Conservation (phyloP, 2,113 vertebrate species). For the Cyanoliseus patagonus region DNA sequence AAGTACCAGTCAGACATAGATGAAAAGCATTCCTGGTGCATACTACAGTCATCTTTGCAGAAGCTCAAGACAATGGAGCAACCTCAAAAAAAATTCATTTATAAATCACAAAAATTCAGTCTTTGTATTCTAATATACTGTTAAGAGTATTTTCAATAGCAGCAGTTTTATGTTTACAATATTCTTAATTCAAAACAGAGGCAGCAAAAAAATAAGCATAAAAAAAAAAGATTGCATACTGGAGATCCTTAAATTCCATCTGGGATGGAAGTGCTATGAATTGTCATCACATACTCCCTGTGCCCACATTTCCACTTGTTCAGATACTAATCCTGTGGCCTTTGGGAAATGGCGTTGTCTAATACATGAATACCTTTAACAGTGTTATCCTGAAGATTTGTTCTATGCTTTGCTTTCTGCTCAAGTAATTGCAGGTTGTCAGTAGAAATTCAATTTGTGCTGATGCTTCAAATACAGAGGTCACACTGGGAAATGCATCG, state of each 20-base stretch:
- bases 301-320: background rate
- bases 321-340: background rate
- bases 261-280: background rate
- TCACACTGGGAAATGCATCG: background rate
- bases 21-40: background rate
- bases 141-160: background rate
- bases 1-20: background rate
- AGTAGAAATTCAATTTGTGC: conserved; percentile 3
- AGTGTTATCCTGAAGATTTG: background rate
- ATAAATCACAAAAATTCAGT: background rate
- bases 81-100: background rate
- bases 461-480: background rate
- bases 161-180: background rate
- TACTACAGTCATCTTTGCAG: background rate
- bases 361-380: background rate
- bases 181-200: background rate
- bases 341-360: background rate
- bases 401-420: background rate
- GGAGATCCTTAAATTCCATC: background rate
- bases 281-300: background rate
- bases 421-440: conserved; percentile 17
- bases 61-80: background rate
- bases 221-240: accelerated
- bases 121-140: background rate
- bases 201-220: background rate